Conservation (phyloP, 2,888 invertebrate genomes). For the Drosophila borealis region DNA sequence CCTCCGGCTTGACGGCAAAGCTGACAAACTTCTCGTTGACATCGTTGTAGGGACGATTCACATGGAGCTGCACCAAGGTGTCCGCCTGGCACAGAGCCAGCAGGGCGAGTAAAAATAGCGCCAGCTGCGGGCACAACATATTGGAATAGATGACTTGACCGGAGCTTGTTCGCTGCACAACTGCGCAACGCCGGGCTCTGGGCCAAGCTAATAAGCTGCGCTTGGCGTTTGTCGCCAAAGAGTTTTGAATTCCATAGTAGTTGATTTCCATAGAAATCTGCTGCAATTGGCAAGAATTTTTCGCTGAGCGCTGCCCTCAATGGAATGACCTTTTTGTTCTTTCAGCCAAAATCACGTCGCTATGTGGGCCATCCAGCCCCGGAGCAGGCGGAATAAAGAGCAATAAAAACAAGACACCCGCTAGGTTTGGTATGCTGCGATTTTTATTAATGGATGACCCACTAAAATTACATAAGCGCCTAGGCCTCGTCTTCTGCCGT, state of each 20-base stretch:
- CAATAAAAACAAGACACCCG: constrained; percentile 38
- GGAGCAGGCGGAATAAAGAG: neutral
- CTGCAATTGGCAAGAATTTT: constrained; percentile 71
- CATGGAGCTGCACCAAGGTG: constrained; percentile 87
- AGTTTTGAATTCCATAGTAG: constrained; percentile 48
- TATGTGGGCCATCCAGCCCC: constrained; percentile 52
- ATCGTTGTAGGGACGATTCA: constrained; percentile 87
- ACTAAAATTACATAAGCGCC: constrained; percentile 34
- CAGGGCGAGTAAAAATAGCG: constrained; percentile 39
- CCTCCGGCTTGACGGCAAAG: constrained; percentile 89
- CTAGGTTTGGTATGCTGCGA: constrained; percentile 54
- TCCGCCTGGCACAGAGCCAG: constrained; percentile 83
- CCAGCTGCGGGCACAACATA: constrained; percentile 33
- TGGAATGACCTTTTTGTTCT: constrained; percentile 66
- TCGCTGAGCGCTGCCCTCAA: constrained; percentile 75
- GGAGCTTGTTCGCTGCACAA: constrained; percentile 45
- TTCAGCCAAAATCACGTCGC: constrained; percentile 49
- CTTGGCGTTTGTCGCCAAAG: constrained; percentile 9
- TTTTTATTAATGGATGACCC: constrained; percentile 68
- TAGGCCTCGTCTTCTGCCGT: constrained; percentile 86
- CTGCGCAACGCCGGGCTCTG: constrained; percentile 40
- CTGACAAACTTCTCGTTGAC: constrained; percentile 90
- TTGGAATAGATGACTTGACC: constrained; percentile 25
- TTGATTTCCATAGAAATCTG: constrained; percentile 52
- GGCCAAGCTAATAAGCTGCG: constrained; percentile 15